Percentiles rank a stretch among this genome's conserved stretches.
Conservation (phyloP, 2,888 invertebrate species). For the Meandrusa payeni region DNA sequence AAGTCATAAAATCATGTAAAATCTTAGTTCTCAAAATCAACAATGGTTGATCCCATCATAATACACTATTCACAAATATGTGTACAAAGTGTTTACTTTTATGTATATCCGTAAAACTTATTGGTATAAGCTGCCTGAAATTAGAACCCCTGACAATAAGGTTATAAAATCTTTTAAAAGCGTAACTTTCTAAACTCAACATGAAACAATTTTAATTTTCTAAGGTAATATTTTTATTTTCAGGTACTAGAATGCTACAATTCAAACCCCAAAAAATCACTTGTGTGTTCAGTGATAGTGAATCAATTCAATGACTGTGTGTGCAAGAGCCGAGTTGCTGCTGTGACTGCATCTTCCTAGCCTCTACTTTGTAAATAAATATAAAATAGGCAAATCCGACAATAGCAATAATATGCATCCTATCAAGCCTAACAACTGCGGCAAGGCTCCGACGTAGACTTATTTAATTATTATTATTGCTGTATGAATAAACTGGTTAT, state of each 20-base stretch:
- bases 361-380: conserved; percentile 33
- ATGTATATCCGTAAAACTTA: too few relatives aligned
- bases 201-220: too few relatives aligned
- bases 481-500: conserved; percentile 76
- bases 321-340: conserved; percentile 69
- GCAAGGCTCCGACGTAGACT: conserved; percentile 58
- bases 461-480: conserved; percentile 63
- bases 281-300: conserved; percentile 72
- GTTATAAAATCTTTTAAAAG: too few relatives aligned
- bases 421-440: conserved; percentile 31
- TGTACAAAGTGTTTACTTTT: too few relatives aligned
- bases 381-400: conserved; percentile 24
- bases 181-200: too few relatives aligned
- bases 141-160: too few relatives aligned
- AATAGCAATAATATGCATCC: conserved; percentile 16
- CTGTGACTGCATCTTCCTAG: conserved; percentile 64
- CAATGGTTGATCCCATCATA: too few relatives aligned
- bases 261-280: conserved; percentile 64
- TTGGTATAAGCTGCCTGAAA: too few relatives aligned
- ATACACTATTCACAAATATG: too few relatives aligned
- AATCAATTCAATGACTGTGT: conserved; percentile 78
- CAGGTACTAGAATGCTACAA: conserved; percentile 74
- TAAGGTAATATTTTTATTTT: too few relatives aligned
- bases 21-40: too few relatives aligned
- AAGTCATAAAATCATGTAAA: too few relatives aligned